These are phyloP conservation scores for Octonoba sinensis DNA, from an alignment of 2,888 invertebrate genomes.

Conservation along the genomic window DNA sequence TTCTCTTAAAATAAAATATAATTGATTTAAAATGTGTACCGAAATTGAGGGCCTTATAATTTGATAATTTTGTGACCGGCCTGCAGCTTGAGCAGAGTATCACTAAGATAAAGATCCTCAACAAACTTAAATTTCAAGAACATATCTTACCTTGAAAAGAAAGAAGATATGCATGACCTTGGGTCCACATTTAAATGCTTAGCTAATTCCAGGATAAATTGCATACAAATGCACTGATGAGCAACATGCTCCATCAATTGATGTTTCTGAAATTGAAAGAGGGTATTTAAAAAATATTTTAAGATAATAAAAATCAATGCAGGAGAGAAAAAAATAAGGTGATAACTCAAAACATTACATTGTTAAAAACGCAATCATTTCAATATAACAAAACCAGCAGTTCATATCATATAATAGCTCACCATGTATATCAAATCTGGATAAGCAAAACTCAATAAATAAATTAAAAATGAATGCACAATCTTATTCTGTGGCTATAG, in stretches of 20 bases:
- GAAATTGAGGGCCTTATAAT: too few species aligned
- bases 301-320: neutral
- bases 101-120: too few species aligned
- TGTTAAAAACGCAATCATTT: neutral
- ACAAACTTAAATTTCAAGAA: neutral
- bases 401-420: too few species aligned
- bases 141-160: slow-evolving; percentile 77
- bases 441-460: too few species aligned
- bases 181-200: slow-evolving; percentile 94
- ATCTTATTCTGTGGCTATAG: too few species aligned
- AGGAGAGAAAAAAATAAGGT: neutral
- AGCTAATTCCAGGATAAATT: slow-evolving; percentile 96
- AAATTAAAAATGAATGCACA: too few species aligned
- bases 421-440: too few species aligned
- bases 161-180: slow-evolving; percentile 87
- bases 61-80: too few species aligned
- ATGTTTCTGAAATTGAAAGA: slow-evolving; percentile 81
- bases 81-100: too few species aligned
- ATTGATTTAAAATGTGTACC: too few species aligned
- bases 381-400: too few species aligned
- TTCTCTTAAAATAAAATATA: too few species aligned
- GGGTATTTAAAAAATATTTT: neutral
- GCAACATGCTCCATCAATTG: slow-evolving; percentile 96
- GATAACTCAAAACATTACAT: neutral
- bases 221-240: slow-evolving; percentile 98